These are phyloP conservation scores for Engystomops pustulosus DNA, from an alignment of 2,113 vertebrate species.

Conservation along the genomic window DNA sequence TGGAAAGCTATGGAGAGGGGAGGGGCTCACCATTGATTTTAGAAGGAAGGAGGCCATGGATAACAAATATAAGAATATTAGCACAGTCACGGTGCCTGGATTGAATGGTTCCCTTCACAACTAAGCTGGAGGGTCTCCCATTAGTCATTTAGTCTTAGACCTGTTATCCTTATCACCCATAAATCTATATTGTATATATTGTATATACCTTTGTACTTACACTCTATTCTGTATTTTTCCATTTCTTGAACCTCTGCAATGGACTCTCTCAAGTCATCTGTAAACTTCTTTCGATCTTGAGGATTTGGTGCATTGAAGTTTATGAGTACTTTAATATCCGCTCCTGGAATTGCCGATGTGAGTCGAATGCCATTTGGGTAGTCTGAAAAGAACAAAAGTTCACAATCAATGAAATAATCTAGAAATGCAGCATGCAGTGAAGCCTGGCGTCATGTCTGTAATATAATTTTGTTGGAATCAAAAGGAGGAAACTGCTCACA, in stretches of 20 bases:
- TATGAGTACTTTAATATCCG: slow-evolving; percentile 94
- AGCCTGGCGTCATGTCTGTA: background rate
- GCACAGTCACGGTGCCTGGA: too few relatives aligned
- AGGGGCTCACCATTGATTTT: too few relatives aligned
- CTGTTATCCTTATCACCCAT: background rate
- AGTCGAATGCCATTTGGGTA: slow-evolving; percentile 95
- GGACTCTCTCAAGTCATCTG: slow-evolving; percentile 93
- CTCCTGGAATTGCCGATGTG: slow-evolving; percentile 91
- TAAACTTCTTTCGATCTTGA: slow-evolving; percentile 98
- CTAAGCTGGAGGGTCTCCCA: background rate
- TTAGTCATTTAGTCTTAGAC: background rate
- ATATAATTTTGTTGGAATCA: background rate
- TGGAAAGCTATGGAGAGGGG: too few relatives aligned
- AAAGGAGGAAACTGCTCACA: background rate
- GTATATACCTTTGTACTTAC: slow-evolving; percentile 77
- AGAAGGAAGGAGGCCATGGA: too few relatives aligned
- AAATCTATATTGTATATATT: background rate
- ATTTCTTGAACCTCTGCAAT: slow-evolving; percentile 97
- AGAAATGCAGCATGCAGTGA: background rate
- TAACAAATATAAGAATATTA: too few relatives aligned
- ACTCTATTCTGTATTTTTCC: slow-evolving; percentile 98
- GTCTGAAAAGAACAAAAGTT: slow-evolving; percentile 72
- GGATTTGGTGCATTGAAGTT: slow-evolving; percentile 99
- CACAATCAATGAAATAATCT: background rate
- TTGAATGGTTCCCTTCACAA: too few relatives aligned